Evolutionary conservation across 2,888 invertebrate species (phyloP).

Genomic region (Plagodis dolabraria): DNA sequence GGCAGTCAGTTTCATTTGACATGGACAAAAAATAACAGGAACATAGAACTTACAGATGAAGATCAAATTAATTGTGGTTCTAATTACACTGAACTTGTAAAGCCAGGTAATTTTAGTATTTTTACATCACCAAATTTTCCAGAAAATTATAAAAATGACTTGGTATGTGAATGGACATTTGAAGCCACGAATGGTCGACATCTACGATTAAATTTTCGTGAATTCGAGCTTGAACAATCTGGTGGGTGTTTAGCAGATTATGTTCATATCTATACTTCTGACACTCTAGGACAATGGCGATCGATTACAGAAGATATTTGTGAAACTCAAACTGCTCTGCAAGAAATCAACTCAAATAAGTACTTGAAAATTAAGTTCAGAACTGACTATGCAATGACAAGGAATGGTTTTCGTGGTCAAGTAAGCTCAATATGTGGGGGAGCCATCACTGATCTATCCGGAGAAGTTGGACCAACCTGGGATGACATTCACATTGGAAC

Average conservation of each 20-base stretch:
- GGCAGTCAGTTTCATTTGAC: conserved; percentile 70
- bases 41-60: conserved; percentile 25
- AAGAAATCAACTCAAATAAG: conserved; percentile 65
- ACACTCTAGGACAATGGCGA: conserved; percentile 80
- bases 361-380: conserved; percentile 88
- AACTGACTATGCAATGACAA: conserved; percentile 85
- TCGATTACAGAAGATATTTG: conserved; percentile 83
- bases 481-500: conserved; percentile 40
- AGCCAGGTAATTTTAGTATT: conserved; percentile 42
- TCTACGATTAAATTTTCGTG: conserved; percentile 82
- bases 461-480: conserved; percentile 72
- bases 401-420: conserved; percentile 88
- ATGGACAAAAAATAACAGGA: conserved; percentile 53
- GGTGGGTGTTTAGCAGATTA: conserved; percentile 86
- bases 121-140: conserved; percentile 92
- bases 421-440: conserved; percentile 89
- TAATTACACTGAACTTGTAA: conserved; percentile 58
- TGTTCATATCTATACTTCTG: conserved; percentile 85
- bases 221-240: conserved; percentile 86
- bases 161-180: conserved; percentile 91
- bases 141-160: conserved; percentile 83
- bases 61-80: conserved; percentile 63
- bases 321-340: conserved; percentile 60
- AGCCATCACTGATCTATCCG: conserved; percentile 81
- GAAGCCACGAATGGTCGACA: conserved; percentile 86